These are phyloP conservation scores for Microctonus aethiopoides DNA, from an alignment of 2,888 invertebrate species.

Conservation along the genomic window DNA sequence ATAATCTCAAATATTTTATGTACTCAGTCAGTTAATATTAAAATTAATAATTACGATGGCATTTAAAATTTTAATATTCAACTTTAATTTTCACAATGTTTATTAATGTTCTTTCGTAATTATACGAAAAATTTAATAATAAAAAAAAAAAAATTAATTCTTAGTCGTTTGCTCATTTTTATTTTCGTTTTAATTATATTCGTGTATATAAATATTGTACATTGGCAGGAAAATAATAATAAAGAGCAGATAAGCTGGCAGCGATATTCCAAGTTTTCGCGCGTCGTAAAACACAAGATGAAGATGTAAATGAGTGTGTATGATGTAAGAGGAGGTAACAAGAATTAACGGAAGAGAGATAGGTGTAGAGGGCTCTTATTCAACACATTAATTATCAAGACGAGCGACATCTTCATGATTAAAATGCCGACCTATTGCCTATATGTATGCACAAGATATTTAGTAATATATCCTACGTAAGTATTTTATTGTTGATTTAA, in stretches of 20 bases:
- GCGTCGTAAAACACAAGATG: not conserved
- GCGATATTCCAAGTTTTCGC: not conserved
- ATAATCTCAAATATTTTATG: too few relatives aligned
- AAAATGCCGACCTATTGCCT: constrained; percentile 43
- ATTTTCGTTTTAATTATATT: too few relatives aligned
- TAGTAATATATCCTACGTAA: not conserved
- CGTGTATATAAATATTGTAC: not conserved
- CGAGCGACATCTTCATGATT: constrained; percentile 53
- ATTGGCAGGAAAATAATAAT: constrained; percentile 5
- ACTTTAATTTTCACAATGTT: too few relatives aligned
- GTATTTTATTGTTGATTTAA: too few relatives aligned
- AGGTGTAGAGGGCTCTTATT: not conserved
- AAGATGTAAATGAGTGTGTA: not conserved
- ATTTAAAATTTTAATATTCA: too few relatives aligned
- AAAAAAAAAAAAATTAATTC: not conserved
- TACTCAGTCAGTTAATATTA: too few relatives aligned
- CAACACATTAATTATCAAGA: constrained; percentile 55
- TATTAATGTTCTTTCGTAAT: too few relatives aligned
- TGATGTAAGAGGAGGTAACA: not conserved
- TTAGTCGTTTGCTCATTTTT: not conserved
- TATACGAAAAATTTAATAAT: too few relatives aligned
- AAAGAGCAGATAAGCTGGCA: not conserved
- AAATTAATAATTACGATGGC: too few relatives aligned
- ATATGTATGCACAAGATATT: constrained; percentile 7
- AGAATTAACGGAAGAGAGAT: not conserved